These are phyloP conservation scores for Mesocentrotus franciscanus DNA, from an alignment of 53 echinoderm and acorn worm species.

Conservation along the genomic window DNA sequence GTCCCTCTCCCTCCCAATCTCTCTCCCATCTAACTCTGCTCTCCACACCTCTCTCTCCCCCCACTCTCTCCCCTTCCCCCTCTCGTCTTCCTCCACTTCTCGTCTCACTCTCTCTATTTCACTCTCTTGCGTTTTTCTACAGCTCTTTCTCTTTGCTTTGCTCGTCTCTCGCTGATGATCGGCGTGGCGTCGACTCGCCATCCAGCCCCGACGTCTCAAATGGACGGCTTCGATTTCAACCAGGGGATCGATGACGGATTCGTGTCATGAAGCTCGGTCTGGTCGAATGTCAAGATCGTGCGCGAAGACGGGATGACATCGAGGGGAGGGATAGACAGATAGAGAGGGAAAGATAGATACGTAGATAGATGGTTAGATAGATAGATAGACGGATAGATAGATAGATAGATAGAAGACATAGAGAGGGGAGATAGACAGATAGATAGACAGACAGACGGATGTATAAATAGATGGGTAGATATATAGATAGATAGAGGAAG, in stretches of 20 bases:
- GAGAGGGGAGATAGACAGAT: background rate
- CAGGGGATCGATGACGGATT: constrained; percentile 50
- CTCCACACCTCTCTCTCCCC: background rate
- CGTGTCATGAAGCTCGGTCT: constrained; percentile 35
- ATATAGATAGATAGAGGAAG: background rate
- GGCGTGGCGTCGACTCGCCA: constrained; percentile 49
- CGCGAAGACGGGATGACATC: background rate
- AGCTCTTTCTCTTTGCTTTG: background rate
- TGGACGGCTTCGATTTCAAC: constrained; percentile 50
- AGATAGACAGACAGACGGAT: background rate
- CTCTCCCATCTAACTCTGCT: background rate
- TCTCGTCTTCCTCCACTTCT: constrained; percentile 41
- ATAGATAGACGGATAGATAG: constrained; percentile 10
- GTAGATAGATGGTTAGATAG: background rate
- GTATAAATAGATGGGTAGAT: background rate
- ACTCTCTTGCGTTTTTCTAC: background rate
- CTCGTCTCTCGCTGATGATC: constrained; percentile 34
- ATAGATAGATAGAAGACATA: background rate
- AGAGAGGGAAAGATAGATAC: background rate
- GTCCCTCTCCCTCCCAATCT: background rate
- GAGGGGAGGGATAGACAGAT: background rate
- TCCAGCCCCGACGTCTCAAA: constrained; percentile 46
- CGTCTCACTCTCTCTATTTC: background rate
- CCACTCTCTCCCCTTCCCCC: background rate
- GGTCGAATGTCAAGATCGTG: constrained; percentile 54